phyloP scores from a whole-genome alignment of 2,888 invertebrate species.

The Drosophila colorata region DNA sequence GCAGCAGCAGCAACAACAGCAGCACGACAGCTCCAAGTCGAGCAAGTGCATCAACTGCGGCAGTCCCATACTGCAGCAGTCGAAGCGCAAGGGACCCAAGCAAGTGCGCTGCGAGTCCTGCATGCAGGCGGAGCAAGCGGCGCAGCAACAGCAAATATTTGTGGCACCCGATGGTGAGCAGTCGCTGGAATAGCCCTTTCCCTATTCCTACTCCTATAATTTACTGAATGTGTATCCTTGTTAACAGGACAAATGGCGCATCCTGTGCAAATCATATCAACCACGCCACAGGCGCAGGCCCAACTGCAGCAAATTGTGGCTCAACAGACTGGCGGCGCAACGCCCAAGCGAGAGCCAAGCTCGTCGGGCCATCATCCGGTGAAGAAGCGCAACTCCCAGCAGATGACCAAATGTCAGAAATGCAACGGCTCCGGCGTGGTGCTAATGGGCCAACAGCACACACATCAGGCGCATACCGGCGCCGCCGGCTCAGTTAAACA shows the following conservation, averaged over 20 bases:
- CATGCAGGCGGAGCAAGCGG: slow-evolving; percentile 87
- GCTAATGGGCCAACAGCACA: slow-evolving; percentile 77
- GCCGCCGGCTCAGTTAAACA: slow-evolving; percentile 71
- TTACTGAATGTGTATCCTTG: slow-evolving; percentile 19
- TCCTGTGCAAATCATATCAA: slow-evolving; percentile 82
- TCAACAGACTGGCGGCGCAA: slow-evolving; percentile 68
- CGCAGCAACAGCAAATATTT: slow-evolving; percentile 86
- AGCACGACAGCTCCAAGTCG: slow-evolving; percentile 84
- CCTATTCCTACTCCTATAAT: not conserved
- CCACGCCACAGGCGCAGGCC: slow-evolving; percentile 76
- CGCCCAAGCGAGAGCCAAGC: slow-evolving; percentile 69
- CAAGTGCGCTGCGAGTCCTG: slow-evolving; percentile 88
- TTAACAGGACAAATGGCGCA: slow-evolving; percentile 86
- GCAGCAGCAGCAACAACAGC: slow-evolving; percentile 51
- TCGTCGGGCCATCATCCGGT: slow-evolving; percentile 90
- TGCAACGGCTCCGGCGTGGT: slow-evolving; percentile 95
- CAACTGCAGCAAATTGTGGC: slow-evolving; percentile 78
- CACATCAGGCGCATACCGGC: slow-evolving; percentile 49
- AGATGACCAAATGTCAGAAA: slow-evolving; percentile 94
- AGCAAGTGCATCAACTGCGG: slow-evolving; percentile 88
- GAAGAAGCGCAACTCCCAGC: slow-evolving; percentile 92
- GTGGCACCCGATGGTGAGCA: slow-evolving; percentile 88
- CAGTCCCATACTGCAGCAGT: slow-evolving; percentile 86
- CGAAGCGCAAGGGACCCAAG: slow-evolving; percentile 88
- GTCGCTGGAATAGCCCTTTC: not conserved